Evolutionary conservation across 2,888 invertebrate species (phyloP), one percentile per base, ranked within the genome.

Genomic region (Lasius fuliginosus): DNA sequence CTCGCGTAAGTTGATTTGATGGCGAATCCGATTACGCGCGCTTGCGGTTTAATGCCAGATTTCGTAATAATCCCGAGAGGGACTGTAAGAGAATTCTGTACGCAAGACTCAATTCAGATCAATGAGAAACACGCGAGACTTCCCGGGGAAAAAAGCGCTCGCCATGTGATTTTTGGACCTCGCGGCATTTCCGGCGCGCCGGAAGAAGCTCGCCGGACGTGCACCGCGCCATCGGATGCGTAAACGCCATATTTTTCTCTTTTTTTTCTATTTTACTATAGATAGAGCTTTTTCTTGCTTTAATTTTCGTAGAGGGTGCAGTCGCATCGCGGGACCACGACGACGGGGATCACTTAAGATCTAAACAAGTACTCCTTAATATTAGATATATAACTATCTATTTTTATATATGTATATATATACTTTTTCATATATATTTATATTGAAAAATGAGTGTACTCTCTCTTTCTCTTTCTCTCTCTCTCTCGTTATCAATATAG

Each of bases 241-340:
- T 88, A 83, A 88, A 87, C 87, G 83, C 77, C 86, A 76, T 86
- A 85, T 68, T 85, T 87, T 74, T 46, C 49, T 36, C 18, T 58
- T 77, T 27, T 75, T 64, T 82, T 84, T 82, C 85, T 81, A 82
- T 75, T 85, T 84, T 82, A 86, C 76, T 69, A 73, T 67, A 79
- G 85, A 68, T 84, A 82, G 75, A 82, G 77, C 88, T 82, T 67
- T 79, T 84, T 82, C 82, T 76, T 68, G 68, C 75, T 84, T 74
- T 86, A 83, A 75, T 85, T 74, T 71, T 88, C 71, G 83, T 83
- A 84, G 62, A 76, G 82, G 73, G 76, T 69, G 86, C 87, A 81
- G 87, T 91, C 91, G 92, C 93, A 91, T 90, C 86, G 92, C 93
- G 93, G 93, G 93, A 90, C 92, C 88, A 92, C 93, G 92, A 92